Evolutionary conservation across 2,113 vertebrate species (phyloP), one percentile per base, ranked within the genome.

Genomic region (Eleginops maclovinus): DNA sequence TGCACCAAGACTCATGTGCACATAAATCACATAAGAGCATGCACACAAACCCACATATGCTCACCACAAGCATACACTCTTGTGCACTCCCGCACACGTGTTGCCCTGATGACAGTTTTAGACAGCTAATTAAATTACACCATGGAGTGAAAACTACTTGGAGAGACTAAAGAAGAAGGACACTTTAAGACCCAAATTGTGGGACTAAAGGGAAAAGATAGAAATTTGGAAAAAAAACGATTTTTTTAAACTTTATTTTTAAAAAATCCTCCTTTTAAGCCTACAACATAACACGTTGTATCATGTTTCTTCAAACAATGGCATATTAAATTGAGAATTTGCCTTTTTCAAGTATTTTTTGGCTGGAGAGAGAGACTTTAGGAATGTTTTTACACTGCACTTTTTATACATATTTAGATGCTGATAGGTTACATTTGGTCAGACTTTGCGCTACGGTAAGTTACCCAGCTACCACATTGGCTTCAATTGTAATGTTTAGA

Each of bases 41-140:
- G 56, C 31, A 67, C 75, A 76, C 75, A 71, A 44, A 56, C 26
- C 28, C 77, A 67, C 55, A 67, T 61, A n/a, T 84, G 81, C 78
- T 68, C 6, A 24, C 66, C 51, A 73, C 76, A 67, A 68, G 71
- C 22, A 11, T 26, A n/a, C 16, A 28, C 44, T 17, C 54, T 59
- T 43, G 43, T 28, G 51, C 66, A 75, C 74, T 47, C 68, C 43
- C 54, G 24, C 24, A 62, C 58, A 50, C 55, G 68, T 21, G 59
- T 73, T 56, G 36, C 63, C 46, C 46, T 58, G 63, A 83, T 85
- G 79, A 81, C 81, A 82, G 70, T 72, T 62, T 73, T 41, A 72
- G 71, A 77, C 68, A 61, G 81, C 70, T 90, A 91, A 91, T 89
- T 87, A 86, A 86, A 89, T 71, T 17, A 78, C 36, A 64, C 73